phyloP scores from a whole-genome alignment of 2,113 vertebrate species.

The Microcebus ravelobensis region DNA sequence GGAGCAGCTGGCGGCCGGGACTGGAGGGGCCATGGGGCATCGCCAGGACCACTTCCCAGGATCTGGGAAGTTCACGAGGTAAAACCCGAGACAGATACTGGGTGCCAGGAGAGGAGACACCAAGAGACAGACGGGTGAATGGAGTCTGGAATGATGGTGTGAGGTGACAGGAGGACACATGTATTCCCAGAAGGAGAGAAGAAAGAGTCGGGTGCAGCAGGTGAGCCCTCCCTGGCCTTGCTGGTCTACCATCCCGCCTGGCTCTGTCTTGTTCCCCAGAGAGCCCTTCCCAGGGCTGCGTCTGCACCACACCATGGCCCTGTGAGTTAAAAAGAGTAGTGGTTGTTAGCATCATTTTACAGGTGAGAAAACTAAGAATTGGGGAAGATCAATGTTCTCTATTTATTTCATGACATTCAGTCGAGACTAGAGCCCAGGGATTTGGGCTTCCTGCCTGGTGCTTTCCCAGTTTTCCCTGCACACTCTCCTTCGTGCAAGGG shows the following conservation, averaged over 20 bases:
- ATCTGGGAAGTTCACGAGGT: accelerated
- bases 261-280: accelerated
- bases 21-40: too few species aligned
- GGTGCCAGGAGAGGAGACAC: background rate
- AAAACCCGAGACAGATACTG: too few species aligned
- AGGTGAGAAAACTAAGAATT: background rate
- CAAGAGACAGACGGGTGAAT: background rate
- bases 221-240: accelerated
- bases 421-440: background rate
- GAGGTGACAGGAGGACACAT: background rate
- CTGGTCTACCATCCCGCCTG: background rate
- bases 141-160: background rate
- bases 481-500: accelerated
- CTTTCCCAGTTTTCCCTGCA: background rate
- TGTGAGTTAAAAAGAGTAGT: background rate
- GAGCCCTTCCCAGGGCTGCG: accelerated
- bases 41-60: accelerated
- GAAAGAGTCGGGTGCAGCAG: background rate
- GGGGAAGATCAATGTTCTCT: background rate
- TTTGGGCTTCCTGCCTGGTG: background rate
- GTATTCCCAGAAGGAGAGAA: too few species aligned
- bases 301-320: accelerated
- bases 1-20: too few species aligned
- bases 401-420: background rate
- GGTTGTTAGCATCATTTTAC: too few species aligned